Base-by-base conservation (phyloP, 1,140 invertebrate species). In the Aphelinus atriplicis region DNA sequence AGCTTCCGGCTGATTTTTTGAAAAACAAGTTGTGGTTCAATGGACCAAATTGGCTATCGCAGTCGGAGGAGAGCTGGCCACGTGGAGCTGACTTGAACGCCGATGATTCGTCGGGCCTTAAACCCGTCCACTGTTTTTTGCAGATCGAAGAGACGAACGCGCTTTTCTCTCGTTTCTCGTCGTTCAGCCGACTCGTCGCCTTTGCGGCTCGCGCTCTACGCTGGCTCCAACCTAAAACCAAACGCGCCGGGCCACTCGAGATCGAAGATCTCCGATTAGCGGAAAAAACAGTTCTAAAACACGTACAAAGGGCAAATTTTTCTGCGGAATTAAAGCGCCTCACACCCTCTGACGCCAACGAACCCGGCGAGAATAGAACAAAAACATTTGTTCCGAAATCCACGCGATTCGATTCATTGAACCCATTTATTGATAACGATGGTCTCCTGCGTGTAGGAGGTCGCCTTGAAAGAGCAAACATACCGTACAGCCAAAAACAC, bases 41-140 rank as follows among this genome's bases (percentile, higher is more conserved):
- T 7, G 70, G 83, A 76, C 65, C 65, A 0, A 7, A 0, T n/a
- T 64, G 85, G 81, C 76, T 88, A 26, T 26, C 26, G 26, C 26
- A 26, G 26, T 0, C 26, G 26, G 26, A 26, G 26, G 26, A 26
- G 26, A 26, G 26, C 26, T 26, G 26, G 26, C 26, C 26, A 26
- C 26, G 26, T 26, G 53, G 26, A 26, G 26, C 26, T 26, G 26
- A 26, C 26, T 26, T 26, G 26, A 26, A 26, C 26, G 26, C 26
- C 26, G 26, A 26, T 26, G 26, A 26, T 26, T 26, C 26, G 26
- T 26, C 26, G 26, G 26, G 26, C 26, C 26, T 26, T 26, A 26
- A 26, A 26, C 26, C 26, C 26, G 26, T 26, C 26, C 26, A 26
- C 26, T 26, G 26, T 26, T 26, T 26, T 26, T 26, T 26, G 26